A percentile compares a stretch with the other conserved stretches of the same genome.
Conservation (phyloP, 2,888 invertebrate genomes). For the Spilarctia lutea region DNA sequence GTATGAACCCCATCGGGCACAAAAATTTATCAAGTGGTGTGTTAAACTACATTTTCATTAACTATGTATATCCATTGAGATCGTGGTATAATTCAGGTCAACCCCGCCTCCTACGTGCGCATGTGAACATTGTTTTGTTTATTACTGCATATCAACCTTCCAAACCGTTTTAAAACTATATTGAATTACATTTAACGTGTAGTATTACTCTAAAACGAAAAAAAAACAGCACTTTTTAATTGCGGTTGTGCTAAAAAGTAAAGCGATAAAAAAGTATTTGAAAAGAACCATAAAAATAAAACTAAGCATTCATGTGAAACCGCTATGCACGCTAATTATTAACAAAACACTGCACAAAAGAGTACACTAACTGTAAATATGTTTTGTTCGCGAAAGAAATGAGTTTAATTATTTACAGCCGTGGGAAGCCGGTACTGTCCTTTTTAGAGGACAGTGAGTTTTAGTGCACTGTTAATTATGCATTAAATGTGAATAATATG, state of each 20-base stretch:
- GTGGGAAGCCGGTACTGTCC: neutral
- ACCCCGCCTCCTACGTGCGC: no score
- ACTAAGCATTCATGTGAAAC: slow-evolving; percentile 46
- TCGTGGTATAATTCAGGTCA: no score
- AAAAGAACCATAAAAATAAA: slow-evolving; percentile 37
- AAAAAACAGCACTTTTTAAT: neutral
- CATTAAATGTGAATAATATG: neutral
- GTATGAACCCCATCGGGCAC: no score
- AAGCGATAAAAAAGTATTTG: slow-evolving; percentile 28
- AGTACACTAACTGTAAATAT: slow-evolving; percentile 35
- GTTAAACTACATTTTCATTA: no score
- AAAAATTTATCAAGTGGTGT: no score
- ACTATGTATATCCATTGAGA: no score
- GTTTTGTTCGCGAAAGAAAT: slow-evolving; percentile 13
- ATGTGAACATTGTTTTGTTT: neutral
- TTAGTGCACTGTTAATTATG: neutral
- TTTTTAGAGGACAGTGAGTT: slow-evolving; percentile 4
- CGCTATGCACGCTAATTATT: slow-evolving; percentile 39
- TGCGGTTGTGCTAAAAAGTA: slow-evolving; percentile 20
- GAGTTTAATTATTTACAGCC: slow-evolving; percentile 14
- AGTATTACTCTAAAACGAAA: neutral
- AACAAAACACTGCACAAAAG: slow-evolving; percentile 45
- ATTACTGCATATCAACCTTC: neutral
- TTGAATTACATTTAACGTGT: neutral
- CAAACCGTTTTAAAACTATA: neutral